These are phyloP conservation scores for Sinocyclocheilus anshuiensis DNA, from an alignment of 2,113 vertebrate genomes.

Conservation along the genomic window DNA sequence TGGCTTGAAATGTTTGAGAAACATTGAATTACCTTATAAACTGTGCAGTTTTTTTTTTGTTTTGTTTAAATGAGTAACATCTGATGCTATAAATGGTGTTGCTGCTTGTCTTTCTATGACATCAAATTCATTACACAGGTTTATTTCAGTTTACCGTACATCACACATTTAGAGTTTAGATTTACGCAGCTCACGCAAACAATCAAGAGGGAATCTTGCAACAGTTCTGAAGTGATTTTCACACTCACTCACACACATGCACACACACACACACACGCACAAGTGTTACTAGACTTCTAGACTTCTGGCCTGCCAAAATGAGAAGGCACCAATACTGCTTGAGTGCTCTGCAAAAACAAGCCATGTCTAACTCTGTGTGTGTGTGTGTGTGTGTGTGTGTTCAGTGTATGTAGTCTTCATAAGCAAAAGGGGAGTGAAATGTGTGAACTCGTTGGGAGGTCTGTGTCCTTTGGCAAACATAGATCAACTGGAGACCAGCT, in stretches of 20 bases:
- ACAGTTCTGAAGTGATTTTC: background rate
- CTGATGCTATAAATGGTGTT: background rate
- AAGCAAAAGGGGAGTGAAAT: slow-evolving; percentile 4
- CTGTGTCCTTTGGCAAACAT: slow-evolving; percentile 38
- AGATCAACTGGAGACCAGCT: slow-evolving; percentile 37
- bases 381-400: background rate
- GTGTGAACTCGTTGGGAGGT: slow-evolving; percentile 23
- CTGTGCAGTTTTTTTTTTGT: background rate
- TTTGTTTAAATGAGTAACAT: background rate
- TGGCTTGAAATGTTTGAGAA: background rate
- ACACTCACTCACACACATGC: background rate
- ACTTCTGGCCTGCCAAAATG: slow-evolving; percentile 20
- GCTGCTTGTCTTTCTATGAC: background rate
- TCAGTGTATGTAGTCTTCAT: background rate
- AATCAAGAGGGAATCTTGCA: slow-evolving; percentile 5
- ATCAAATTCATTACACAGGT: background rate
- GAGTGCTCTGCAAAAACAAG: slow-evolving; percentile 23
- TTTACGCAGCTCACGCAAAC: background rate
- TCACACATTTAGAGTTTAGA: background rate
- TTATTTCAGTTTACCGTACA: background rate
- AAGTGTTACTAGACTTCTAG: slow-evolving; percentile 23
- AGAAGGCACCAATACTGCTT: background rate
- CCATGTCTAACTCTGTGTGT: slow-evolving; percentile 1
- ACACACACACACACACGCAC: background rate
- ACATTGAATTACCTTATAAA: background rate